Evolutionary conservation across 2,888 invertebrate species (phyloP).

Genomic region (Julus scandinavius): DNA sequence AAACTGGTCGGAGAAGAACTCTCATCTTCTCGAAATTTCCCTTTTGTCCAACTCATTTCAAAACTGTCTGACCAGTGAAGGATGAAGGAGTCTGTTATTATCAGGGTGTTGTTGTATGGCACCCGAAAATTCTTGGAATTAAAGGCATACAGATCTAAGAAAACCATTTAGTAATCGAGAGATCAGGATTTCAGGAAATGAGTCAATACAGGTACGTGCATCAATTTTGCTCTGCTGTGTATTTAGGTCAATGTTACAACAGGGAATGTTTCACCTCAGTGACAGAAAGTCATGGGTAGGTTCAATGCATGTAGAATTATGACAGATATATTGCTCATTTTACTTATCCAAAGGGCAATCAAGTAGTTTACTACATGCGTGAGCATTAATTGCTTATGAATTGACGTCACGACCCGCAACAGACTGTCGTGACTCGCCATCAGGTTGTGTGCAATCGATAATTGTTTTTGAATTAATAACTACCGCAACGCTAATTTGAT

Average conservation of each 20-base stretch:
- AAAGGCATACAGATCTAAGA: background rate
- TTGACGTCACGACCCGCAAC: constrained; percentile 17
- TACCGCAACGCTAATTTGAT: background rate
- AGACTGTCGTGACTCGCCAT: background rate
- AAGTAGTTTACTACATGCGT: background rate
- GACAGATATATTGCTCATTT: background rate
- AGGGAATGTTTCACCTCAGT: too few relatives aligned
- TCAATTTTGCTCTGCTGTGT: too few relatives aligned
- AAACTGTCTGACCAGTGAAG: background rate
- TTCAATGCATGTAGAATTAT: background rate
- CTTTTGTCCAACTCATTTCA: background rate
- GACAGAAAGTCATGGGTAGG: background rate
- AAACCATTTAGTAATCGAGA: background rate
- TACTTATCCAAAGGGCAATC: background rate
- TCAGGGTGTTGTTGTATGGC: background rate
- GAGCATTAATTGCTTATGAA: constrained; percentile 2
- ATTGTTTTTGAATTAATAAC: background rate
- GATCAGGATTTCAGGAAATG: background rate
- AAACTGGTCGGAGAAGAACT: constrained; percentile 5
- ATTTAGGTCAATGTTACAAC: background rate
- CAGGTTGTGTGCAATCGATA: background rate
- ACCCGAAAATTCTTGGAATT: background rate
- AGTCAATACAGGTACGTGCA: background rate
- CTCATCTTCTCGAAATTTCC: background rate
- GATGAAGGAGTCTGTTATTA: background rate